Conservation (phyloP, 2,888 invertebrate species). For the Petrophora chlorosata region DNA sequence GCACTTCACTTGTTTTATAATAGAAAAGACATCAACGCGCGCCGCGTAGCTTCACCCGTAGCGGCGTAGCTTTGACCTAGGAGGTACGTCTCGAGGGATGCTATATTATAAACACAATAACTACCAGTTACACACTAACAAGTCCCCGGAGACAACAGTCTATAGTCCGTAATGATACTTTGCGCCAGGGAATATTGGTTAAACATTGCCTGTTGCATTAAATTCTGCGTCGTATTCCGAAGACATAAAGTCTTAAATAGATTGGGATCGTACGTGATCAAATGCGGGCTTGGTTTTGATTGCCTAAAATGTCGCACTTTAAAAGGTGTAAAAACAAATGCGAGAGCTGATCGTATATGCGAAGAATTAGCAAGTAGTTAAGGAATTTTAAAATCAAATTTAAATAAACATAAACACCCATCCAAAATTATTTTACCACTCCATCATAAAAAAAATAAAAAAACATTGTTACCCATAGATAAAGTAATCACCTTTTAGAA, state of each 20-base stretch:
- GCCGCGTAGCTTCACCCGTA: slow-evolving; percentile 2
- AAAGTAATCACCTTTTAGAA: too few relatives aligned
- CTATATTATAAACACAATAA: slow-evolving; percentile 56
- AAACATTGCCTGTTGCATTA: not conserved
- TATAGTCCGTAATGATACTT: slow-evolving; percentile 17
- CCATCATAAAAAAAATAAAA: too few relatives aligned
- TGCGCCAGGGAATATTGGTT: slow-evolving; percentile 17
- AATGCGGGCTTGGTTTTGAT: slow-evolving; percentile 15
- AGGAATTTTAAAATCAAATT: too few relatives aligned
- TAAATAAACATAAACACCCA: too few relatives aligned
- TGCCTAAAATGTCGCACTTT: slow-evolving; percentile 35
- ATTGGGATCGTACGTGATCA: not conserved
- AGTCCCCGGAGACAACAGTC: slow-evolving; percentile 49
- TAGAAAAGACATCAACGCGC: slow-evolving; percentile 14
- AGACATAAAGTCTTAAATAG: not conserved
- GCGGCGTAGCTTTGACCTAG: too few relatives aligned
- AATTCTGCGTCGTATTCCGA: not conserved
- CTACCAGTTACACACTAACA: slow-evolving; percentile 58
- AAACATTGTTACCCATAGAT: too few relatives aligned
- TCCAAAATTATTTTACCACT: too few relatives aligned
- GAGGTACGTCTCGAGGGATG: slow-evolving; percentile 42
- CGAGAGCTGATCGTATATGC: too few relatives aligned
- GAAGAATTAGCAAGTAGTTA: too few relatives aligned
- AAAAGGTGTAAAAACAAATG: too few relatives aligned
- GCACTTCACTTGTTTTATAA: slow-evolving; percentile 3